Percentiles rank a stretch among this genome's conserved stretches.
These are phyloP conservation scores for Cynopterus sphinx DNA, from an alignment of 2,797 vertebrate genomes.

Conservation along the genomic window DNA sequence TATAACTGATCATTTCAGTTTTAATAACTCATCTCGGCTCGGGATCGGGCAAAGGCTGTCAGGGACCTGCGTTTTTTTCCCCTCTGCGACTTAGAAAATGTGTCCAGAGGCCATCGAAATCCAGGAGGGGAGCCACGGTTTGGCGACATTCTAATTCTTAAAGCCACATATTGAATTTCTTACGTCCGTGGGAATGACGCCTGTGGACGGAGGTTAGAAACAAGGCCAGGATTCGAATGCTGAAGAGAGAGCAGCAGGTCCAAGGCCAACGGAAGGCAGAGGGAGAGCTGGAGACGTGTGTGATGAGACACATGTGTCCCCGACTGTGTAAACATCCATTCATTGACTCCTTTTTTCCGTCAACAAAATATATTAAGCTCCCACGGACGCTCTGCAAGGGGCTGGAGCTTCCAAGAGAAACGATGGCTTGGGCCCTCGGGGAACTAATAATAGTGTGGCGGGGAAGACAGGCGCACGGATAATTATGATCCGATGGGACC, in stretches of 20 bases:
- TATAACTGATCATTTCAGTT: slow-evolving; percentile 70
- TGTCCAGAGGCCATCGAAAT: background rate
- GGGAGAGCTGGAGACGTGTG: background rate
- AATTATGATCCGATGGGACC: background rate
- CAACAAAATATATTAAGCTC: background rate
- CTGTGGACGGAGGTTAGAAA: background rate
- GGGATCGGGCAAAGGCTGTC: background rate
- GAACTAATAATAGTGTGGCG: background rate
- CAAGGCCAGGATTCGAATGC: background rate
- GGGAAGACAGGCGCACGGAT: background rate
- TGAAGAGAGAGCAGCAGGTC: no score
- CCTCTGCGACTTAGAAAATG: slow-evolving; percentile 26
- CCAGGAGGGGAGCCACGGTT: background rate
- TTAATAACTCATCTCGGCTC: slow-evolving; percentile 74
- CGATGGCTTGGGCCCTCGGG: background rate
- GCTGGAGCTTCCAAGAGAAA: background rate
- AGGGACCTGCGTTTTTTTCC: slow-evolving; percentile 45
- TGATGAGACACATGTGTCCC: background rate
- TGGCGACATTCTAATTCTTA: background rate
- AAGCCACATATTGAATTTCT: background rate
- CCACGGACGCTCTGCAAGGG: background rate
- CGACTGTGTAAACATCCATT: background rate
- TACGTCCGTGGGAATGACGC: background rate
- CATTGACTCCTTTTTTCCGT: background rate
- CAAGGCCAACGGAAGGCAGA: background rate